These are phyloP conservation scores for Bombus haemorrhoidalis DNA, from an alignment of 1,140 invertebrate species.

Conservation along the genomic window DNA sequence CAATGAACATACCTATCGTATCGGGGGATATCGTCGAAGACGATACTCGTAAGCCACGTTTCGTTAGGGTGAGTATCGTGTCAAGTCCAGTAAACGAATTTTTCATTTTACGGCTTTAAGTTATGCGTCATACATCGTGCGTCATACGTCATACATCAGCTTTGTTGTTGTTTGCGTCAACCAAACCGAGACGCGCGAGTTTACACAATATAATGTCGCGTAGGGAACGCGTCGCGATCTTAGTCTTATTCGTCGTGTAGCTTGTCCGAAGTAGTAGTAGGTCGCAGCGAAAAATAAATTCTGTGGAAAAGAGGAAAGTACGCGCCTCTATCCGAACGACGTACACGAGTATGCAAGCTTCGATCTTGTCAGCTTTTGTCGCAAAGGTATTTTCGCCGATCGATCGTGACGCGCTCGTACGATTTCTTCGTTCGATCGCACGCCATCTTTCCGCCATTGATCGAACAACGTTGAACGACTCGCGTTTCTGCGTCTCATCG, in stretches of 20 bases:
- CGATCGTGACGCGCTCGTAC: neutral
- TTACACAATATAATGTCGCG: neutral
- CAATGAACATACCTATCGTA: constrained; percentile 80
- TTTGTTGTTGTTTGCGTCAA: neutral
- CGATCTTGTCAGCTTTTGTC: no score
- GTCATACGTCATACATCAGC: neutral
- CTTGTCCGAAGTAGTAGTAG: no score
- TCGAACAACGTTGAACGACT: neutral
- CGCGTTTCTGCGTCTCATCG: neutral
- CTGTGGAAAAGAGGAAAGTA: no score
- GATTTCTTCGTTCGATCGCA: neutral
- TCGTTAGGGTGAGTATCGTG: constrained; percentile 77
- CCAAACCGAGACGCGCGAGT: neutral
- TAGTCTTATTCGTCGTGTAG: no score
- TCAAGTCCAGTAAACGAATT: neutral
- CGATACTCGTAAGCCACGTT: constrained; percentile 77
- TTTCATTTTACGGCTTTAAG: neutral
- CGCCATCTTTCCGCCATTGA: neutral
- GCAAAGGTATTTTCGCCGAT: neutral
- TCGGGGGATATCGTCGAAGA: constrained; percentile 79
- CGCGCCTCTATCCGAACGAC: no score
- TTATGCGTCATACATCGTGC: neutral
- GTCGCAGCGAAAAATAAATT: no score
- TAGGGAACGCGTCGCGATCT: neutral
- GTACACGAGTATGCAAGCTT: no score